Percentiles rank a stretch among this genome's conserved stretches.
Evolutionary conservation across 2,888 invertebrate genomes (phyloP).

Genomic region (Conistra vaccinii): DNA sequence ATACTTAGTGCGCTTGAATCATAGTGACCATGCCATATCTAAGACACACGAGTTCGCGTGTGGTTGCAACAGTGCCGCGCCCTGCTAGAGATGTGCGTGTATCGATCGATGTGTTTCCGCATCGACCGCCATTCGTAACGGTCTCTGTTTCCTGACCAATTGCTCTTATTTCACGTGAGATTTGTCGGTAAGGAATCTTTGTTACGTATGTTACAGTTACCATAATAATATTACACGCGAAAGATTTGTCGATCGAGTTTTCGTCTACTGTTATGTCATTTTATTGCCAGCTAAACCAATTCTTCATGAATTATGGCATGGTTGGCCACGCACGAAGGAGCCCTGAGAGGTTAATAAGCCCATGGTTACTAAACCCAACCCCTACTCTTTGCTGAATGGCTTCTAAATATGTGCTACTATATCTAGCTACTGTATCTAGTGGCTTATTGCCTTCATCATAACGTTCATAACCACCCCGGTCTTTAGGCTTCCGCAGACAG

Average conservation of each 20-base stretch:
- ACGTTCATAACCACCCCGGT: background rate
- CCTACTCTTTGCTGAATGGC: background rate
- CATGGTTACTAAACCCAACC: no score
- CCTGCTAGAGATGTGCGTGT: constrained; percentile 84
- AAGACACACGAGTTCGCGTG: constrained; percentile 80
- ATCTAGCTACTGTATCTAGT: background rate
- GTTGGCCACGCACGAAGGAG: no score
- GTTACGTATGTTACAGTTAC: constrained; percentile 37
- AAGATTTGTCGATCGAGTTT: constrained; percentile 36
- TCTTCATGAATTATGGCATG: background rate
- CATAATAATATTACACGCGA: constrained; percentile 21
- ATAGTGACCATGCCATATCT: constrained; percentile 52
- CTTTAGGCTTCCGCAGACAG: no score
- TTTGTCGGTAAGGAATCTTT: constrained; percentile 40
- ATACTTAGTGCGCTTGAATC: constrained; percentile 68
- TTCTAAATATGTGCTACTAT: background rate
- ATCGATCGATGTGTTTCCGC: constrained; percentile 78
- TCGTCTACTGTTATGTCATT: constrained; percentile 19
- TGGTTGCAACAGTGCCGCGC: constrained; percentile 84
- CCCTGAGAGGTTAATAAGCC: no score
- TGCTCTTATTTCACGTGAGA: constrained; percentile 55
- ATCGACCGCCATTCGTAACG: constrained; percentile 71
- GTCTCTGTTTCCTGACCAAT: constrained; percentile 68
- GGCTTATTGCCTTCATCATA: background rate
- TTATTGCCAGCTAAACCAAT: background rate